Base-by-base conservation (phyloP, 2,888 invertebrate genomes). In the Temnothorax unifasciatus region DNA sequence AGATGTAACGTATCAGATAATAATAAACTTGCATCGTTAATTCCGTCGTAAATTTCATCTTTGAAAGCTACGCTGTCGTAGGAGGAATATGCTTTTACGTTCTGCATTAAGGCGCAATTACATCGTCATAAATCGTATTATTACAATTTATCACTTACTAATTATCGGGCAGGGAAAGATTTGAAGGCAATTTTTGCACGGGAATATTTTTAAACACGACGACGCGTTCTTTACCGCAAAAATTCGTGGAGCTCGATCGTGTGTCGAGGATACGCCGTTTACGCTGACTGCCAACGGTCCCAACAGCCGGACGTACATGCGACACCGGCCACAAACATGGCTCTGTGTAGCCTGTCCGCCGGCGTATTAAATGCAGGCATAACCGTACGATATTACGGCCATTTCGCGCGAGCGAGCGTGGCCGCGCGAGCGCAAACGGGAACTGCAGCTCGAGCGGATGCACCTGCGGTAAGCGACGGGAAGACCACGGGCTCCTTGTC, bases 381-480 rank as follows among this genome's bases (percentile, higher is more conserved):
- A 90, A 91, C 89, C 93, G 90, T 92, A 91, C 88, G 90, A 93
- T 92, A 93, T 93, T 90, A 89, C 90, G 89, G 87, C 85, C 88
- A 86, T 91, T 91, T 79, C 85, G 87, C 73, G 90, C 66, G 73
- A 84, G 73, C 52, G 47, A 47, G 47, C 47, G 47, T 52, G 52
- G n/a, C 6, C 52, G 84, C 87, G 54, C n/a, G 61, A 63, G 57
- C 69, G 59, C 79, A 50, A 61, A 69, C 69, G 82, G 41, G 59
- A 81, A 61, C 38, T 71, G 76, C 66, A 29, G n/a, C 25, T 41
- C 66, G 73, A 29, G 29, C 73, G 71, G 57, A 85, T 91, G 88
- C 91, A 92, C 92, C 92, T 92, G 91, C 86, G 64, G 82, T 82
- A 85, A 83, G 85, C 82, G 75, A 83, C 82, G 76, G 74, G 79